These are phyloP conservation scores for Orientallactaga sibirica DNA, from an alignment of 2,797 vertebrate genomes.

Conservation along the genomic window DNA sequence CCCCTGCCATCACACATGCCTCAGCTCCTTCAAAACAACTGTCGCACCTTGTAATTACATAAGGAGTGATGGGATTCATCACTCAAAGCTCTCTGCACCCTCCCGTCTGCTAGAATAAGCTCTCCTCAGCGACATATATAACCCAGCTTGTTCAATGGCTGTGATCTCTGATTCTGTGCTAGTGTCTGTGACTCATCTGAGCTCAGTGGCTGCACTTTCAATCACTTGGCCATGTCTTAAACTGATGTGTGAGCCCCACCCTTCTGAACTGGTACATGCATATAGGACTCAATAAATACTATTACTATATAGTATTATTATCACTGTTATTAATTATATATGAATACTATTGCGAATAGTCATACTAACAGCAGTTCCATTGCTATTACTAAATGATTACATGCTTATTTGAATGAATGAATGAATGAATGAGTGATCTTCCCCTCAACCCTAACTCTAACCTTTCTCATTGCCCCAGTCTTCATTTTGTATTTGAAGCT, in stretches of 20 bases:
- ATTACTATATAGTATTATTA: no score
- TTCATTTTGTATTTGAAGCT: not conserved
- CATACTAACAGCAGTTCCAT: no score
- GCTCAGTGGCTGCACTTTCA: not conserved
- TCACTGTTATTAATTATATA: no score
- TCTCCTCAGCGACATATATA: not conserved
- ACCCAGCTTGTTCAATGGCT: not conserved
- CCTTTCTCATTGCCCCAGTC: not conserved
- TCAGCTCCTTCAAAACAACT: not conserved
- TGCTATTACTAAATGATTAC: not conserved
- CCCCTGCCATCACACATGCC: not conserved
- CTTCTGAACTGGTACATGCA: not conserved
- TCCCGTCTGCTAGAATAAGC: not conserved
- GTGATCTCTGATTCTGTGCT: not conserved
- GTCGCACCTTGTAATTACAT: not conserved
- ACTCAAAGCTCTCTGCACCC: not conserved
- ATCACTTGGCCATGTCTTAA: not conserved
- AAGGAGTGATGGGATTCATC: not conserved
- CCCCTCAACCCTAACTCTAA: not conserved
- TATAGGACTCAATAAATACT: not conserved
- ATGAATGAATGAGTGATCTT: not conserved
- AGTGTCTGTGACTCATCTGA: not conserved
- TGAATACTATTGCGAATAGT: no score
- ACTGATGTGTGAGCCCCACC: not conserved
- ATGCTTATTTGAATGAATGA: not conserved